Percentiles rank a stretch among this genome's conserved stretches.
Conservation (phyloP, 2,888 invertebrate genomes). For the Junonia oenone region DNA sequence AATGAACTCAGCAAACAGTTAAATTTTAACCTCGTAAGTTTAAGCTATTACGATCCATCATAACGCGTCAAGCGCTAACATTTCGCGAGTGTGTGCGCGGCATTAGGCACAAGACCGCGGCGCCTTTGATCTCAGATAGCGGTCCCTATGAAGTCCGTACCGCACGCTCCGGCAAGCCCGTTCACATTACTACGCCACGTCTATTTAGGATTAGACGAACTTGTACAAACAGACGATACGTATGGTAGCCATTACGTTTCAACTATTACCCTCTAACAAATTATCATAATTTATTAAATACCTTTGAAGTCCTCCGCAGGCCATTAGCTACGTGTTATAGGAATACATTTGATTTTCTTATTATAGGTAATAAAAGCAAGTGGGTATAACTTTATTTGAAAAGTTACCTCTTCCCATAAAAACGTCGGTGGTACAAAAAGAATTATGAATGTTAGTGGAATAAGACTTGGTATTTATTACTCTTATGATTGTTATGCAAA, state of each 20-base stretch:
- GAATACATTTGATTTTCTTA: not conserved
- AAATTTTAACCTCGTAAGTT: not conserved
- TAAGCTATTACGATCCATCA: conserved; percentile 2
- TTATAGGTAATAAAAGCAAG: not conserved
- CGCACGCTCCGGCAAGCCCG: conserved; percentile 28
- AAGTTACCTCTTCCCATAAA: no score
- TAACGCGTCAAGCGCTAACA: conserved; percentile 13
- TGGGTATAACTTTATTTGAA: no score
- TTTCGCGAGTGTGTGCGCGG: conserved; percentile 9
- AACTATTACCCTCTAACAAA: not conserved
- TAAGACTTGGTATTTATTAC: no score
- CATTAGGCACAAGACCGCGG: conserved; percentile 32
- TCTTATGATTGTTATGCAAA: no score
- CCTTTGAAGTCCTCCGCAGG: not conserved
- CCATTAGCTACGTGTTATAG: not conserved
- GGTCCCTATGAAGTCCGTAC: conserved; percentile 37
- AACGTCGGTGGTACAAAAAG: no score
- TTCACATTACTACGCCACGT: conserved; percentile 18
- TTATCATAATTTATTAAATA: not conserved
- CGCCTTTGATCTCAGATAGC: conserved; percentile 41
- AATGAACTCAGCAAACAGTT: not conserved
- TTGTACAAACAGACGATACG: not conserved
- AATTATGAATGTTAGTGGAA: no score
- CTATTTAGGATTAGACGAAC: conserved; percentile 7
- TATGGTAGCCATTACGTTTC: not conserved